These are phyloP conservation scores for Cantharis rufa DNA, from an alignment of 2,888 invertebrate genomes.

Conservation along the genomic window DNA sequence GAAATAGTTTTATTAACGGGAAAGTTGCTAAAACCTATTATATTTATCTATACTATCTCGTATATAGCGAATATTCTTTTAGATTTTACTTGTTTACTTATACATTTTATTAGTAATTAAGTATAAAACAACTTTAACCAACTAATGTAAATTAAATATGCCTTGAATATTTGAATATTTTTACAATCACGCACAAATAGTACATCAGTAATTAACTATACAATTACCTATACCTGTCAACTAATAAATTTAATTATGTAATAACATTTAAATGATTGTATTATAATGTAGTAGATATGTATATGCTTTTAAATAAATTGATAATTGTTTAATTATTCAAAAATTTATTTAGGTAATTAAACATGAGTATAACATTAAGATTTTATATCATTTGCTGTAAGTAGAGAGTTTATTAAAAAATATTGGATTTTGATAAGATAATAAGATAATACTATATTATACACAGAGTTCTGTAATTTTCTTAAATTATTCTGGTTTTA, in stretches of 20 bases:
- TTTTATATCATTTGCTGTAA: background rate
- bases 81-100: background rate
- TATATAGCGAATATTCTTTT: background rate
- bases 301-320: background rate
- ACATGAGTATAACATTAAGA: background rate
- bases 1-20: background rate
- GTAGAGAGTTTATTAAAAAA: background rate
- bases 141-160: slow-evolving; percentile 1
- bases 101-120: background rate
- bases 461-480: background rate
- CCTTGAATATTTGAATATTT: background rate
- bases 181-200: slow-evolving; percentile 1
- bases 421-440: background rate
- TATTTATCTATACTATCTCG: no score
- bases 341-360: background rate
- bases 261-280: background rate
- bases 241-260: background rate
- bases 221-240: background rate
- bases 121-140: background rate
- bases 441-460: background rate
- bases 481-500: background rate
- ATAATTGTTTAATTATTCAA: background rate
- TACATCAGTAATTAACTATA: background rate
- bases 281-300: background rate
- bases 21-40: background rate